Evolutionary conservation across 2,797 vertebrate genomes (phyloP), one percentile per base, ranked within the genome.

Genomic region (Dendrocincla fuliginosa): DNA sequence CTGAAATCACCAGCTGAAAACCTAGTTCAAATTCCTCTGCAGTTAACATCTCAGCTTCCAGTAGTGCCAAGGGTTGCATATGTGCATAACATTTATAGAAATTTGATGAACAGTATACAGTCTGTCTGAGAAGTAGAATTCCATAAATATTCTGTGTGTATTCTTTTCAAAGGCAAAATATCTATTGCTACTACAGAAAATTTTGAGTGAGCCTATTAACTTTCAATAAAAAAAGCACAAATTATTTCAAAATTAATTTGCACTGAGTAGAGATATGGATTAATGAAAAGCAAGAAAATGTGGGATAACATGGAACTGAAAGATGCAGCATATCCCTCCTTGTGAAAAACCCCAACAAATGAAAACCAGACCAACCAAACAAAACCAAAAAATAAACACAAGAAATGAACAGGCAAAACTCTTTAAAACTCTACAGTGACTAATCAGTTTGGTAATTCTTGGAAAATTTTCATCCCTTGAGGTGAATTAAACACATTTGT

Each of bases 81-180:
- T 70, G 35, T 64, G 39, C 24, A 46, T 61, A 19, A 42, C 68
- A 61, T 60, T 47, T 52, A 37, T 18, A 87, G 28, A 87, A 87
- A 65, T 65, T 39, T 91, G 28, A 75, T 76, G 42, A 92, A 44
- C 3, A 90, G 27, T 13, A 19, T 52, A n/a, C 27, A 73, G 6
- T 56, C 33, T 52, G 10, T 32, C 27, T 69, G 41, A n/a, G 27
- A 87, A 85, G 19, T 17, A 71, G 18, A 57, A 75, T 33, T 24
- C 5, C 52, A 39, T 80, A 80, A 83, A 71, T 88, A 70, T 49
- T 61, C 23, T 46, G 19, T 59, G 18, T 60, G 14, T 16, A 46
- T 85, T 95, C 5, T 59, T 92, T 85, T 77, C 35, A 92, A 85
- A 93, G 56, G 52, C 6, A 74, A 71, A 90, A 37, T 70, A 22